These are phyloP conservation scores for Erpetoichthys calabaricus DNA, from an alignment of 2,797 vertebrate species.

Conservation along the genomic window DNA sequence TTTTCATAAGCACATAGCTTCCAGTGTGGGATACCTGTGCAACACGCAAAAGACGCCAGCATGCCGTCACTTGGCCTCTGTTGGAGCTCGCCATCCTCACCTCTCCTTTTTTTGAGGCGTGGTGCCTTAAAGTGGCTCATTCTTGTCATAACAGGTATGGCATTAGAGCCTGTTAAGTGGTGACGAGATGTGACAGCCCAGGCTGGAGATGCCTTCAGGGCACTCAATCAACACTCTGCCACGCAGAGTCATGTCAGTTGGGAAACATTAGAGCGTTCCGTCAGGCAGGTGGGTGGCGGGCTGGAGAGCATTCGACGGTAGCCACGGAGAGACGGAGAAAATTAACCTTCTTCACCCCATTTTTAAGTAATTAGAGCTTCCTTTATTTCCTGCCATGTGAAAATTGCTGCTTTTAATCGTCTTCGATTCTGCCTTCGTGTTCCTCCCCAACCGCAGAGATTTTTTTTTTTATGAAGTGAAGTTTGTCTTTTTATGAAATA, in stretches of 20 bases:
- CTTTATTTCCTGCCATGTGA: slow-evolving; percentile 1
- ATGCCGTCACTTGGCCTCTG: not conserved
- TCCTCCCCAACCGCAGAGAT: no score
- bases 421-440: no score
- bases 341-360: not conserved
- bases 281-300: not conserved
- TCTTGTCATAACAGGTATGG: slow-evolving; percentile 88
- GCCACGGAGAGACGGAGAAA: not conserved
- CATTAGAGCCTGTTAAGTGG: slow-evolving; percentile 61
- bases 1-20: no score
- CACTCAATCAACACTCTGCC: slow-evolving; percentile 42
- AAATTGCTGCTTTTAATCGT: not conserved
- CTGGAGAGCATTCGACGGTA: not conserved
- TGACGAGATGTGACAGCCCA: slow-evolving; percentile 77
- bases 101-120: slow-evolving; percentile 52
- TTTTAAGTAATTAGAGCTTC: not conserved
- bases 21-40: no score
- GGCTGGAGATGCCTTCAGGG: slow-evolving; percentile 49
- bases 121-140: slow-evolving; percentile 66
- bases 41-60: no score
- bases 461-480: no score
- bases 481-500: no score
- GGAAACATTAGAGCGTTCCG: slow-evolving; percentile 6
- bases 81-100: slow-evolving; percentile 12
- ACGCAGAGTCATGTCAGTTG: slow-evolving; percentile 28